Conservation (phyloP, 2,888 invertebrate species). For the Acronicta psi region DNA sequence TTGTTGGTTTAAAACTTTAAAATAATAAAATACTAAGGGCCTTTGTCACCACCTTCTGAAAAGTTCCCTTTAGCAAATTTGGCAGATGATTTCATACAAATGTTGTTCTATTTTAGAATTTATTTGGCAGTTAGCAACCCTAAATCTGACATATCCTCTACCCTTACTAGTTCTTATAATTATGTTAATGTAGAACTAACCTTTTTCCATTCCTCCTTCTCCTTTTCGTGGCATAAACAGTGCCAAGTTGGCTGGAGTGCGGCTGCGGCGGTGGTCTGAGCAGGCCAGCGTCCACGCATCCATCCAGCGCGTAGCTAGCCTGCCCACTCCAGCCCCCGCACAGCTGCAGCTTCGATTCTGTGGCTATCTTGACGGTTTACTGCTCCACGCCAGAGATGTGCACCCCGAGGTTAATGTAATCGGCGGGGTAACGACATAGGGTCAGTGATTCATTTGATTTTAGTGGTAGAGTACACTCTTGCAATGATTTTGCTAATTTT, state of each 20-base stretch:
- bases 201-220: slow-evolving; percentile 98
- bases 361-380: slow-evolving; percentile 84
- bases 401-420: slow-evolving; percentile 37
- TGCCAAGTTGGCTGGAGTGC: slow-evolving; percentile 96
- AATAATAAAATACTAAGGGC: no score
- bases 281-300: slow-evolving; percentile 92
- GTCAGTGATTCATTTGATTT: slow-evolving; percentile 42
- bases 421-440: slow-evolving; percentile 40
- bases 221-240: slow-evolving; percentile 98
- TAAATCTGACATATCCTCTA: no score
- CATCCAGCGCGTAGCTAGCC: slow-evolving; percentile 90
- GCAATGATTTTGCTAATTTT: slow-evolving; percentile 1
- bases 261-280: slow-evolving; percentile 94
- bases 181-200: slow-evolving; percentile 86
- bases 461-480: slow-evolving; percentile 14
- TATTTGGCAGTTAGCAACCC: no score
- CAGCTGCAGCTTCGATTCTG: slow-evolving; percentile 84
- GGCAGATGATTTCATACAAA: no score
- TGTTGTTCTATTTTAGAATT: no score
- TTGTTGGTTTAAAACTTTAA: no score
- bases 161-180: no score
- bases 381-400: slow-evolving; percentile 46
- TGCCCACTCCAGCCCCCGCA: slow-evolving; percentile 84
- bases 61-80: no score
- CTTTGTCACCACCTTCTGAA: no score